These are phyloP conservation scores for Cydia pomonella DNA, from an alignment of 1,140 invertebrate species.

Conservation along the genomic window DNA sequence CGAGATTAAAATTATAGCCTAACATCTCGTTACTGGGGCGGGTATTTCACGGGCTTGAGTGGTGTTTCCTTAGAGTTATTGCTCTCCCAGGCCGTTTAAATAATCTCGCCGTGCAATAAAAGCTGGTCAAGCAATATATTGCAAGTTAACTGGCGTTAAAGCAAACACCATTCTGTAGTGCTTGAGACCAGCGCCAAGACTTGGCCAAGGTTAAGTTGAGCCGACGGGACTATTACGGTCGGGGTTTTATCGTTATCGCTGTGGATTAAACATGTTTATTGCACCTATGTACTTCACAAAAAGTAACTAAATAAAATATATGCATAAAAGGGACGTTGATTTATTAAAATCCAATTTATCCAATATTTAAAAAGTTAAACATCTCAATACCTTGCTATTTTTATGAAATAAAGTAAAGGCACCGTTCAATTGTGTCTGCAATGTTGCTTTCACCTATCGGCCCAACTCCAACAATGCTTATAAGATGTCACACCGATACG, in stretches of 20 bases:
- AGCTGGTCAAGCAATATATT: slow-evolving; percentile 49
- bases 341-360: too few relatives aligned
- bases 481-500: too few relatives aligned
- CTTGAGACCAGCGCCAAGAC: not conserved
- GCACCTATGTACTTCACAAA: not conserved
- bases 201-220: not conserved
- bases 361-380: too few relatives aligned
- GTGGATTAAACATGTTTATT: not conserved
- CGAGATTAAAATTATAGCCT: slow-evolving; percentile 36
- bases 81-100: slow-evolving; percentile 51
- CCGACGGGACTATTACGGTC: not conserved
- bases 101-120: slow-evolving; percentile 57
- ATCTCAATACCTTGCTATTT: too few relatives aligned
- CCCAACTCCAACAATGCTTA: too few relatives aligned
- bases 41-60: slow-evolving; percentile 38
- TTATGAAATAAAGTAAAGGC: too few relatives aligned
- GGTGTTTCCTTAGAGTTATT: slow-evolving; percentile 46
- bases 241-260: not conserved
- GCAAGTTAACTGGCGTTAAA: slow-evolving; percentile 44
- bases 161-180: slow-evolving; percentile 43
- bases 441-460: too few relatives aligned
- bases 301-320: not conserved
- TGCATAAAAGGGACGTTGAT: too few relatives aligned
- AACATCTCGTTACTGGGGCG: slow-evolving; percentile 42
- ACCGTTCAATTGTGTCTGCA: too few relatives aligned